These are phyloP conservation scores for Pararge aegeria DNA, from an alignment of 1,140 invertebrate genomes.

Conservation along the genomic window DNA sequence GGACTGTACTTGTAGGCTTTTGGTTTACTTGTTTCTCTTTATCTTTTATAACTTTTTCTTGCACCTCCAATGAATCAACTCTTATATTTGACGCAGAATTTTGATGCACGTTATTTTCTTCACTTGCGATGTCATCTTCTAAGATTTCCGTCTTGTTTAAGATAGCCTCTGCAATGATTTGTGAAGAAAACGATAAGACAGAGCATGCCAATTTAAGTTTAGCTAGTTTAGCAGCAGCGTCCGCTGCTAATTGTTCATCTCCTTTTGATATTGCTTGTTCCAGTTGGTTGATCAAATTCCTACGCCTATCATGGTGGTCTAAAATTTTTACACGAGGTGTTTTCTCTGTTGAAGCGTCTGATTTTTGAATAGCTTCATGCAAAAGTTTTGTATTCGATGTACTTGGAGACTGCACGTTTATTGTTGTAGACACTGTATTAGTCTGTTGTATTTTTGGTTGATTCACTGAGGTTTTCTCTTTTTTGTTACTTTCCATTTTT, in stretches of 20 bases:
- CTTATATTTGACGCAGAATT: not conserved
- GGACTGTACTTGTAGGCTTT: not conserved
- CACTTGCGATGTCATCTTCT: not conserved
- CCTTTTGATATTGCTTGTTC: slow-evolving; percentile 68
- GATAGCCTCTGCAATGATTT: slow-evolving; percentile 44
- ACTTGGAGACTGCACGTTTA: not conserved
- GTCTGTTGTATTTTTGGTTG: not conserved
- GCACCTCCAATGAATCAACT: not conserved
- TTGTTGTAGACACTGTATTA: not conserved
- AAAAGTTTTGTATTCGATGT: not conserved
- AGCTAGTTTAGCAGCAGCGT: slow-evolving; percentile 62
- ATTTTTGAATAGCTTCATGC: not conserved
- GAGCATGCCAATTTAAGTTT: slow-evolving; percentile 67
- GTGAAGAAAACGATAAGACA: slow-evolving; percentile 68
- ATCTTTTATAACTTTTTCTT: not conserved
- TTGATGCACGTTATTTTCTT: not conserved
- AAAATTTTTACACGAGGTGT: slow-evolving; percentile 24
- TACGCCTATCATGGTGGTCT: slow-evolving; percentile 50
- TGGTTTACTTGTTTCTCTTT: not conserved
- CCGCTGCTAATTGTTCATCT: slow-evolving; percentile 63
- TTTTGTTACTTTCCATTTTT: not conserved
- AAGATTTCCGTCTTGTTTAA: not conserved
- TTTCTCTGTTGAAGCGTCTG: slow-evolving; percentile 8
- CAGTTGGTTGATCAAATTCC: slow-evolving; percentile 64
- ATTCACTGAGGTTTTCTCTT: not conserved